phyloP scores from a whole-genome alignment of 2,113 vertebrate genomes.

The Furnarius figulus region DNA sequence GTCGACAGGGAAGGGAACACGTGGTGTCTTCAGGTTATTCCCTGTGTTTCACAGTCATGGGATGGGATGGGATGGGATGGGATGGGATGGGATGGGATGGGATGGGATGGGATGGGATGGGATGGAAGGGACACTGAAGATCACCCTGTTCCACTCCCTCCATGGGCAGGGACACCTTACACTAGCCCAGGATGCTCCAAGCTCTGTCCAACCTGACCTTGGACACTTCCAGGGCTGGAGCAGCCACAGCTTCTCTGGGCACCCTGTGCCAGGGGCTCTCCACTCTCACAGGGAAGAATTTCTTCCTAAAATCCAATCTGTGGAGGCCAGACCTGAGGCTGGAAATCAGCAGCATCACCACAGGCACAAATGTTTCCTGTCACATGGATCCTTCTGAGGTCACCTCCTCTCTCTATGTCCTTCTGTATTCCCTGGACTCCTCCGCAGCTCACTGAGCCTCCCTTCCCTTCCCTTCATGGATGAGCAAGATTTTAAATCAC shows the following conservation, averaged over 20 bases:
- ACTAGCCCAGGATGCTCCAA: fast-evolving
- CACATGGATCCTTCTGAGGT: fast-evolving
- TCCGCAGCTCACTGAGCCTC: not conserved
- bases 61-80: not conserved
- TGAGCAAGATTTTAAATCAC: not conserved
- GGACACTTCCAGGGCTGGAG: not conserved
- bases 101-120: not conserved
- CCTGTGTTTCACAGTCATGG: not conserved
- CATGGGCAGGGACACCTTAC: not conserved
- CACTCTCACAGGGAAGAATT: not conserved
- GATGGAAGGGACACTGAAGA: not conserved
- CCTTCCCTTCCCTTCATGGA: not conserved
- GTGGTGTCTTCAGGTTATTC: not conserved
- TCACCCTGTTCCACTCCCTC: not conserved
- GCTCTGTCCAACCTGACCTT: fast-evolving
- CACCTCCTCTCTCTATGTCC: fast-evolving
- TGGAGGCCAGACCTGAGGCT: not conserved
- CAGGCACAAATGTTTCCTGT: fast-evolving
- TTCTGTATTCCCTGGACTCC: not conserved
- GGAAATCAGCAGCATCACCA: not conserved
- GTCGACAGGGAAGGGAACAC: fast-evolving
- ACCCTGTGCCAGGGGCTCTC: not conserved
- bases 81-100: not conserved
- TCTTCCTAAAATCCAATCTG: not conserved
- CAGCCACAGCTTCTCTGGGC: not conserved